Base-by-base conservation (phyloP, 1,140 invertebrate species). In the Camponotus floridanus region DNA sequence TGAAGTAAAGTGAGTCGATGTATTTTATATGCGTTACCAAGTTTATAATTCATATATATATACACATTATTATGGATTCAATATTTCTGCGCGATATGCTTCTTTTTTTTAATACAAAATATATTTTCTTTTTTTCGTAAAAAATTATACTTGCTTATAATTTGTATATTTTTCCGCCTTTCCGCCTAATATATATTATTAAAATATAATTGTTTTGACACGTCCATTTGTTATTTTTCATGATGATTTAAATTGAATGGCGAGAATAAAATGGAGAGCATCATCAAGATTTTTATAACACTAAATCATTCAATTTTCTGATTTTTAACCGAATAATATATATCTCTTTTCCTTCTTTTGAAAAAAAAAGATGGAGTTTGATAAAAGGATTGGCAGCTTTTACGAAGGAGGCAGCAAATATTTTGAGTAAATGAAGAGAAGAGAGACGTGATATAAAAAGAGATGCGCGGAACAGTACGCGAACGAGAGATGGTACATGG, bases 401-500 rank as follows among this genome's bases (percentile, higher is more conserved):
- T 73, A 73, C 15, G 39, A 73, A 39, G 39, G 62, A 61, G 8
- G 45, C 79, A 45, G 73, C 73, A 81, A 81, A 64, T 81, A 73
- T 81, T 81, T 31, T 39, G 45, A 81, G 79, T 81, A 39, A 39
- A 73, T 73, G 79, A 59, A 45, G 26, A 73, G 39, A 73, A 57
- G n/a, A 59, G 61, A 81, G 3, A 42, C 18, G 51, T 21, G 68
- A 61, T 61, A 55, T 68, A 55, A 68, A 48, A 57, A 62, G 18
- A 31, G 2, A 13, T 26, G 15, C 9, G 11, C 62, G 13, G 33
- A 48, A 51, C 36, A 8, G 33, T 36, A n/a, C 48, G 51, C 65
- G 67, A 71, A 81, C 39, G 67, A 81, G 79, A 73, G 65, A 59
- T 13, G 51, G 39, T 73, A 81, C 67, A 81, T 81, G 79, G 36